Conservation (phyloP, 2,888 invertebrate genomes). For the Neocrepidodera transversa region DNA sequence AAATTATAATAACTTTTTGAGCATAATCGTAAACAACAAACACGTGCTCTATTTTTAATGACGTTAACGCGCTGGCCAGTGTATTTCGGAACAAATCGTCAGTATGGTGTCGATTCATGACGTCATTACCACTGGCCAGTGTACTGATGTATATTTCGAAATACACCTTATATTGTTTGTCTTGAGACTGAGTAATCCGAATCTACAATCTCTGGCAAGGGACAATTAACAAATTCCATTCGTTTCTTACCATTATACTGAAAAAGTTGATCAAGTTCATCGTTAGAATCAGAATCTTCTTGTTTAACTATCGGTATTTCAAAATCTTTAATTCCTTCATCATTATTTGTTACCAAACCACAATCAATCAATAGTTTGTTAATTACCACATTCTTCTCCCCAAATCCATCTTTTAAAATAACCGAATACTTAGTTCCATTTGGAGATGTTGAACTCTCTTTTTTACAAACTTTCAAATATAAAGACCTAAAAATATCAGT, state of each 20-base stretch:
- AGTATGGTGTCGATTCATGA: too few species aligned
- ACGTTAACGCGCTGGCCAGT: too few species aligned
- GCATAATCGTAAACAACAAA: too few species aligned
- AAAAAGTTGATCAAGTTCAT: constrained; percentile 20
- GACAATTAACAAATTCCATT: too few species aligned
- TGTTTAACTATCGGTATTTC: constrained; percentile 33
- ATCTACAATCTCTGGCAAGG: too few species aligned
- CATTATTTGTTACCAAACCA: constrained; percentile 58
- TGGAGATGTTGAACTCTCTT: constrained; percentile 44
- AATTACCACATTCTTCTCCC: constrained; percentile 59
- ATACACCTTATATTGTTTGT: too few species aligned
- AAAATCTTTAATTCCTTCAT: constrained; percentile 41
- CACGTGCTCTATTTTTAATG: too few species aligned
- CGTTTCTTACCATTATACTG: not conserved
- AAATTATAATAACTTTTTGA: too few species aligned
- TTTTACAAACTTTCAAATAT: constrained; percentile 58
- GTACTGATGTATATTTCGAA: too few species aligned
- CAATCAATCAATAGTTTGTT: constrained; percentile 63
- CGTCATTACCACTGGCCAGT: too few species aligned
- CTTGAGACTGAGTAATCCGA: too few species aligned
- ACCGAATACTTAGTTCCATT: constrained; percentile 60
- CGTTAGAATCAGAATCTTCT: constrained; percentile 30
- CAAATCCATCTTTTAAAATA: constrained; percentile 62
- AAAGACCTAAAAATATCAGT: constrained; percentile 59
- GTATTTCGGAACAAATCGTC: too few species aligned